A percentile compares a stretch with the other conserved stretches of the same genome.
Evolutionary conservation across 2,888 invertebrate genomes (phyloP).

Genomic region (Drosophila limbata): DNA sequence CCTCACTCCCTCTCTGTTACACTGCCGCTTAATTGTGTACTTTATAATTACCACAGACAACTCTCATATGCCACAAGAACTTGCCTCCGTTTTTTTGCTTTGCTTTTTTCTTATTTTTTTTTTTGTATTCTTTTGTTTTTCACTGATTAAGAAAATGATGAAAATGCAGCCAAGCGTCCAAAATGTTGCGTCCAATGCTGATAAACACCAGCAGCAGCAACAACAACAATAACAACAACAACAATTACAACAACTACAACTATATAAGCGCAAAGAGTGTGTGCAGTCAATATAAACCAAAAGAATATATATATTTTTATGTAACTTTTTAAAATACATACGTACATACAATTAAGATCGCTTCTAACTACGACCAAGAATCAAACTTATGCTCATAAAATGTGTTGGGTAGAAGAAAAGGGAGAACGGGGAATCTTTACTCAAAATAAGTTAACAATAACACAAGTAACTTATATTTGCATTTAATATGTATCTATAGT

Average conservation of each 20-base stretch:
- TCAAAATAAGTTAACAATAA: neutral
- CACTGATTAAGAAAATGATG: constrained; percentile 74
- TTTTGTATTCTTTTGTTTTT: constrained; percentile 55
- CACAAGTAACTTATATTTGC: too few species aligned
- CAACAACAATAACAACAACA: constrained; percentile 22
- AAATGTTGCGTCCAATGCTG: constrained; percentile 60
- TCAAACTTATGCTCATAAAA: constrained; percentile 2
- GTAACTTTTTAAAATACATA: constrained; percentile 1
- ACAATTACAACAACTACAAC: constrained; percentile 33
- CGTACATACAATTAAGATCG: neutral
- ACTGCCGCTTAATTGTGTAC: constrained; percentile 9
- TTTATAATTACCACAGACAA: constrained; percentile 49
- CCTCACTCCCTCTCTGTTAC: neutral
- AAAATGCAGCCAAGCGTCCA: constrained; percentile 71
- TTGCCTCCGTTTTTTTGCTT: constrained; percentile 28
- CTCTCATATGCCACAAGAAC: constrained; percentile 32
- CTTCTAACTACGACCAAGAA: neutral
- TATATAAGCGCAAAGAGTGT: constrained; percentile 47
- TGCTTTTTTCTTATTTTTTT: constrained; percentile 11
- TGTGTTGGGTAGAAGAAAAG: neutral
- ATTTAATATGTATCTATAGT: too few species aligned
- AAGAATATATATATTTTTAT: constrained; percentile 39
- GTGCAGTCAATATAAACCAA: constrained; percentile 71
- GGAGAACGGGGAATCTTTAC: neutral
- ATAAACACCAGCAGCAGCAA: constrained; percentile 50